Evolutionary conservation across 2,888 invertebrate genomes (phyloP).

Genomic region (Parnassius glacialis): DNA sequence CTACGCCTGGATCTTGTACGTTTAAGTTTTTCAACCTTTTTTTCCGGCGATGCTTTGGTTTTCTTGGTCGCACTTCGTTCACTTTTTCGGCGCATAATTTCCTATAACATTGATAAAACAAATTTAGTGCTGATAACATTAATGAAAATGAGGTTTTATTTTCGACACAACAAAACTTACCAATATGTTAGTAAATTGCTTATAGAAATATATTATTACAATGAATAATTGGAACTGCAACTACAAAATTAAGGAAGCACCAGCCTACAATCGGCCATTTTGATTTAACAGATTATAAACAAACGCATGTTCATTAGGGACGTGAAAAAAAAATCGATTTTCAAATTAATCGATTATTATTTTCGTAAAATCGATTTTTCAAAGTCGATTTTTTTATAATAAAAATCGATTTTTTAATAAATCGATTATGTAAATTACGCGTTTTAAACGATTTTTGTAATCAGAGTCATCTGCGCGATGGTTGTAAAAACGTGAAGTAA

Average conservation of each 20-base stretch:
- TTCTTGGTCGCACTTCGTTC: slow-evolving; percentile 84
- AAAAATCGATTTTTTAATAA: too few relatives aligned
- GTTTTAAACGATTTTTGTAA: too few relatives aligned
- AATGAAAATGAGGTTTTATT: background rate
- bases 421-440: too few relatives aligned
- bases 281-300: slow-evolving; percentile 12
- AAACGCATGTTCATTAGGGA: slow-evolving; percentile 22
- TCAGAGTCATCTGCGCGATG: too few relatives aligned
- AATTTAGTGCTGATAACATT: background rate
- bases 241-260: slow-evolving; percentile 19
- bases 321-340: too few relatives aligned
- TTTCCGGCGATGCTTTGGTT: slow-evolving; percentile 84
- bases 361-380: too few relatives aligned
- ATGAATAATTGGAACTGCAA: slow-evolving; percentile 4
- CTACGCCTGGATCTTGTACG: slow-evolving; percentile 78
- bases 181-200: background rate
- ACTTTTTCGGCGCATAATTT: slow-evolving; percentile 87
- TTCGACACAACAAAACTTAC: slow-evolving; percentile 9
- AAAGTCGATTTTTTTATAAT: too few relatives aligned
- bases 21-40: slow-evolving; percentile 78
- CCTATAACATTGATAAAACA: slow-evolving; percentile 35
- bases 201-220: background rate
- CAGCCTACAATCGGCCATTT: slow-evolving; percentile 24
- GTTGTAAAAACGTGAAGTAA: too few relatives aligned
- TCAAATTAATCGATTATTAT: too few relatives aligned